Base-by-base conservation (phyloP, 2,113 vertebrate species). In the Edolisoma coerulescens region DNA sequence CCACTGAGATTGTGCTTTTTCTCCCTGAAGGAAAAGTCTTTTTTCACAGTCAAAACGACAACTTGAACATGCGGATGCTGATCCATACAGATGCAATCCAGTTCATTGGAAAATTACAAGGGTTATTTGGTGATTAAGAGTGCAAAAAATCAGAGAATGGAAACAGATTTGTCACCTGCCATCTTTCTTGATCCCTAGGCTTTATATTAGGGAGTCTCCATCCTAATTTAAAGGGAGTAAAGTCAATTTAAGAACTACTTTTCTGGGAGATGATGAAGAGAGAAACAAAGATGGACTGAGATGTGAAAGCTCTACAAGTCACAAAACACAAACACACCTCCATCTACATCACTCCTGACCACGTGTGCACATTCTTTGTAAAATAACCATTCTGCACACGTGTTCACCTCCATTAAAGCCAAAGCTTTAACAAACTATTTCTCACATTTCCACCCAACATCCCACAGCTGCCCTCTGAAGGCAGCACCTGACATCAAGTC, bases 51-150 rank as follows among this genome's bases (percentile, higher is more conserved):
- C 1, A 0, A 59, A 65, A 88, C 0, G 0, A 70, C 60, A 93
- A 74, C 42, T 54, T 77, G 79, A 92, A 71, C 56, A 63, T 0
- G 0, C 0, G 0, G 35, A 23, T 32, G 39, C 44, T 60, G 70
- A 93, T 92, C 82, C 71, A 84, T 7, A 52, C 21, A 59, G 71
- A 90, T 73, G 44, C 22, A 77, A 86, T 61, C 44, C 64, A 78
- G 27, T 54, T 70, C 75, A 47, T 0, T 86, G 79, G 88, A 89
- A 68, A 86, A 86, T 33, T 75, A 45, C 30, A 71, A 52, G 56
- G 71, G 10, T 87, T 83, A 80, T 74, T 86, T 81, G 71, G 42
- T 63, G 64, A 94, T 88, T 30, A 54, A 37, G 24, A 77, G 33
- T 10, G 49, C 3, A 89, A 90, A 76, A 81, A 45, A 9, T 3